Evolutionary conservation across 2,888 invertebrate genomes (phyloP).

Genomic region (Bedellia somnulentella): DNA sequence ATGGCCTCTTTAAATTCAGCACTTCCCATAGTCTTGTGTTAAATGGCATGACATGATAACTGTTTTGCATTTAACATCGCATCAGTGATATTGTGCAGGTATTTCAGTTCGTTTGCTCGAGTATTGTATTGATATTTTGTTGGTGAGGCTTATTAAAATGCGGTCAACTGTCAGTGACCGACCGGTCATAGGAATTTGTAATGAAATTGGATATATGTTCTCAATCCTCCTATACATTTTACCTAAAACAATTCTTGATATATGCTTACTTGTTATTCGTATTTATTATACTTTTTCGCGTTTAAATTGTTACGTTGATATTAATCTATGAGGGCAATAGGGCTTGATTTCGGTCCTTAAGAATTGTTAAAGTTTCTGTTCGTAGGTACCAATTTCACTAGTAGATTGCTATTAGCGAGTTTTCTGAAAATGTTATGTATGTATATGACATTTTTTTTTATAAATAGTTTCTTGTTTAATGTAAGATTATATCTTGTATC

Average conservation of each 20-base stretch:
- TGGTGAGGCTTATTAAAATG: slow-evolving; percentile 58
- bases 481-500: no score
- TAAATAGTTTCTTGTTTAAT: no score
- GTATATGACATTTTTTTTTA: no score
- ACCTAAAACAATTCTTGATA: neutral
- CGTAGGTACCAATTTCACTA: no score
- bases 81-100: slow-evolving; percentile 46
- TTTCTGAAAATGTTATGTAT: no score
- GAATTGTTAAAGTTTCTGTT: no score
- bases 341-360: no score
- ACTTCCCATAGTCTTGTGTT: slow-evolving; percentile 39
- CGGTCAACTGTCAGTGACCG: slow-evolving; percentile 40
- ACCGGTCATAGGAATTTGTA: slow-evolving; percentile 12
- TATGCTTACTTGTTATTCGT: no score
- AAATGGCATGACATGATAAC: slow-evolving; percentile 42
- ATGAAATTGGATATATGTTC: neutral
- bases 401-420: no score
- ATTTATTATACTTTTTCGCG: no score
- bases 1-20: slow-evolving; percentile 16
- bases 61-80: slow-evolving; percentile 51
- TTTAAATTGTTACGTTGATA: no score
- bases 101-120: slow-evolving; percentile 22
- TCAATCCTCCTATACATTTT: neutral
- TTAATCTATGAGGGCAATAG: no score
- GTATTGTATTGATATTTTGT: slow-evolving; percentile 41